A percentile compares a stretch with the other conserved stretches of the same genome.
These are phyloP conservation scores for Galago senegalensis DNA, from an alignment of 2,797 vertebrate species.

Conservation along the genomic window DNA sequence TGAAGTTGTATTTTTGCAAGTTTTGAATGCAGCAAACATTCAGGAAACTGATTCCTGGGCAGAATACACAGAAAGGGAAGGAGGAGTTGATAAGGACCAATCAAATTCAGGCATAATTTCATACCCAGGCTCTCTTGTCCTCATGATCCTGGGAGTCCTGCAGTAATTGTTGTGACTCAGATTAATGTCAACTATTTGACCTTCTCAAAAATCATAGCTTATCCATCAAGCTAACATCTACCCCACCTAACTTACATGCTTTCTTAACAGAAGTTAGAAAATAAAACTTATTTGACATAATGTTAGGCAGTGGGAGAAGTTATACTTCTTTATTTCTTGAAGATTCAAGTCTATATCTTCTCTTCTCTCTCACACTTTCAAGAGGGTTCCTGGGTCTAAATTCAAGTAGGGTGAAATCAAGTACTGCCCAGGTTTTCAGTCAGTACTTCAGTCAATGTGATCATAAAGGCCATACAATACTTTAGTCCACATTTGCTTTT, in stretches of 20 bases:
- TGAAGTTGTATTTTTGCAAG: conserved; percentile 27
- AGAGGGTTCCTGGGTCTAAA: background rate
- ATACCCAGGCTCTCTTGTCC: background rate
- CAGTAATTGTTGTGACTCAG: background rate
- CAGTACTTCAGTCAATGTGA: background rate
- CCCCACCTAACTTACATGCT: background rate
- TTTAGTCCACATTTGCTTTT: background rate
- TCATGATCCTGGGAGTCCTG: background rate
- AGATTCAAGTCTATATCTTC: background rate
- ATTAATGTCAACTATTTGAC: background rate
- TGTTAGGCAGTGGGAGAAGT: background rate
- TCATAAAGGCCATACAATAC: background rate
- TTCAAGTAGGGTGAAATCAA: background rate
- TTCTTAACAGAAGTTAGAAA: background rate
- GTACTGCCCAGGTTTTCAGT: background rate
- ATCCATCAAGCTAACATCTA: background rate
- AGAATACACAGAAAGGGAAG: background rate
- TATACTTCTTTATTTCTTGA: background rate
- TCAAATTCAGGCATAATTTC: background rate
- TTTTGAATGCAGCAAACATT: background rate
- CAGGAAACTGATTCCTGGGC: background rate
- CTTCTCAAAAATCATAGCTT: background rate
- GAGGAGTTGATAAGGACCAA: background rate
- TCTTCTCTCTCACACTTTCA: fast-evolving
- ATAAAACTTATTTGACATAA: background rate